phyloP scores from a whole-genome alignment of 2,797 vertebrate species.

The Catamblyrhynchus diadema region DNA sequence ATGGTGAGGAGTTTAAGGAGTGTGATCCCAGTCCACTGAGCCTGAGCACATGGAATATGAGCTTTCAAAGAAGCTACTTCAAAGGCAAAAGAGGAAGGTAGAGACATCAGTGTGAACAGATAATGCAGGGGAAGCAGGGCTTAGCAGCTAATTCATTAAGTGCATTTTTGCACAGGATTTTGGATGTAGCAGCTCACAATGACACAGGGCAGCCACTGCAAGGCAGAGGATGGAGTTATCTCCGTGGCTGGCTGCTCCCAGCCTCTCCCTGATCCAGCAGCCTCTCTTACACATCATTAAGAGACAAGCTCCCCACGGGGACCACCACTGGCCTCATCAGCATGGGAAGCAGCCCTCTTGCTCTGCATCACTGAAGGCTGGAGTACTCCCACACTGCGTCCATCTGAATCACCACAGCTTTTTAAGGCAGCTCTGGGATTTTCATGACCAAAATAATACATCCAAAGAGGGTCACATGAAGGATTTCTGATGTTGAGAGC shows the following conservation, averaged over 20 bases:
- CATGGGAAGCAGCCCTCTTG: conserved; percentile 10
- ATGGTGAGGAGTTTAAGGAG: not conserved
- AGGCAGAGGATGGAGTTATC: not conserved
- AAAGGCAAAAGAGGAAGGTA: conserved; percentile 24
- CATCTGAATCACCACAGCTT: not conserved
- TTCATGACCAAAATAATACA: not conserved
- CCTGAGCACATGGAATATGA: not conserved
- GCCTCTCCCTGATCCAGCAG: conserved; percentile 4
- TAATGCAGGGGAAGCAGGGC: not conserved
- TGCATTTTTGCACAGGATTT: not conserved
- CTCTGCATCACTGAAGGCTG: conserved; percentile 26
- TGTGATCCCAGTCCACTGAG: not conserved
- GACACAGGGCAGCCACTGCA: not conserved
- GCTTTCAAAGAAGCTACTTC: not conserved
- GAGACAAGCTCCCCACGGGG: conserved; percentile 8
- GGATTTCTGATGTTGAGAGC: not conserved
- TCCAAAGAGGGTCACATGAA: conserved; percentile 16
- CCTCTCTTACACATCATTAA: conserved; percentile 53
- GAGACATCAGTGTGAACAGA: not conserved
- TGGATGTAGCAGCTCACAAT: not conserved
- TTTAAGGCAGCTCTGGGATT: conserved; percentile 31
- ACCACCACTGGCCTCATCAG: not conserved
- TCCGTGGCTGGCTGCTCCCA: not conserved
- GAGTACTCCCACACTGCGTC: not conserved
- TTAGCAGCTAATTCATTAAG: not conserved